Conservation (phyloP, 2,797 vertebrate species). For the Toxotes lorentzi region DNA sequence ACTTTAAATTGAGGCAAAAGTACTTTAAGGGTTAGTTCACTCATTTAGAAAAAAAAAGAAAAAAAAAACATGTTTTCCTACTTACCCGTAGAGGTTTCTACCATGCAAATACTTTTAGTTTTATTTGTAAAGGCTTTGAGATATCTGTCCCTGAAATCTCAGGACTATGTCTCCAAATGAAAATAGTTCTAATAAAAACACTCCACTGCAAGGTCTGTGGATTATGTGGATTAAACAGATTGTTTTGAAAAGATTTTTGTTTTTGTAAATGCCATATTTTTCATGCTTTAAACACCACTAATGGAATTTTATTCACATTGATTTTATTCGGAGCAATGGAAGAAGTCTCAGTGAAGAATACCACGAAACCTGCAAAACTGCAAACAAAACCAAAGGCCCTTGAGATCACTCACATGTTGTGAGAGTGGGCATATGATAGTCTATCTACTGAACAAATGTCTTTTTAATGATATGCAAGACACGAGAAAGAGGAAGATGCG, state of each 20-base stretch:
- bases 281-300: not conserved
- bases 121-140: conserved; percentile 1
- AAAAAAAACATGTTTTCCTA: no score
- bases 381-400: conserved; percentile 6
- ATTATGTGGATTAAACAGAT: not conserved
- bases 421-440: conserved; percentile 12
- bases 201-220: not conserved
- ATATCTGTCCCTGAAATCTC: conserved; percentile 2
- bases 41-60: not conserved
- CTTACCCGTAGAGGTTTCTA: not conserved
- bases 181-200: conserved; percentile 1
- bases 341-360: not conserved
- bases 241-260: not conserved
- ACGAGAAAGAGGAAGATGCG: not conserved
- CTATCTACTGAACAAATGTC: conserved; percentile 14
- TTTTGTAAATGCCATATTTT: not conserved
- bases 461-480: conserved; percentile 37
- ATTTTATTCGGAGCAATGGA: not conserved
- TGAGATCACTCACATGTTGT: conserved; percentile 16
- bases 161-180: not conserved
- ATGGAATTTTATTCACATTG: conserved; percentile 17
- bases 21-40: conserved; percentile 1
- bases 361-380: conserved; percentile 5
- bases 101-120: not conserved
- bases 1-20: not conserved